Conservation (phyloP, 2,797 vertebrate species). For the Coluber constrictor region DNA sequence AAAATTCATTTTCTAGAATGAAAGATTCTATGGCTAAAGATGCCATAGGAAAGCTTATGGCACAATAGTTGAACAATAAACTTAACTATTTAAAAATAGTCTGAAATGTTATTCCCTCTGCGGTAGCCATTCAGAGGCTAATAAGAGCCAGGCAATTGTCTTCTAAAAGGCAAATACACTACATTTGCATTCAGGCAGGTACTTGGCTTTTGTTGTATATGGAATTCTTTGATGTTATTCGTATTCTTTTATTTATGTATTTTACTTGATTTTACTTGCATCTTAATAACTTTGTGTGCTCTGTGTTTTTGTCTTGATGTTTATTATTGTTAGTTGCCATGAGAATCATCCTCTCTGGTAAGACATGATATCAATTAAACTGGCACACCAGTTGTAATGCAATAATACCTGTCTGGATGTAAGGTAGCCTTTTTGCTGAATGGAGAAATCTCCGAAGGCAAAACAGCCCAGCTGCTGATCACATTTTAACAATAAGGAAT, state of each 20-base stretch:
- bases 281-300: neutral
- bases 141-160: neutral
- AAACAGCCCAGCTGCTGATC: neutral
- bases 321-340: neutral
- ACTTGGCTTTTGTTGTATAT: neutral
- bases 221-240: neutral
- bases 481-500: neutral
- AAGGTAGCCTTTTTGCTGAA: neutral
- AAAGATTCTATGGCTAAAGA: neutral
- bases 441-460: neutral
- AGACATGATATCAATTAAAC: neutral
- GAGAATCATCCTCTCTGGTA: neutral
- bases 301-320: neutral
- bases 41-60: neutral
- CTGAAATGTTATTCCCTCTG: neutral
- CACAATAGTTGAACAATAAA: neutral
- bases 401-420: neutral
- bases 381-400: neutral
- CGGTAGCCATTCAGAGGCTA: neutral
- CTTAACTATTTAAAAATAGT: neutral
- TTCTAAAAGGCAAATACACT: neutral
- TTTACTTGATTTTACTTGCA: neutral
- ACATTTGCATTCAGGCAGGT: neutral
- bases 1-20: neutral
- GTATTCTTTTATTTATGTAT: neutral